These are phyloP conservation scores for Fukomys damarensis DNA, from an alignment of 2,113 vertebrate genomes.

Conservation along the genomic window DNA sequence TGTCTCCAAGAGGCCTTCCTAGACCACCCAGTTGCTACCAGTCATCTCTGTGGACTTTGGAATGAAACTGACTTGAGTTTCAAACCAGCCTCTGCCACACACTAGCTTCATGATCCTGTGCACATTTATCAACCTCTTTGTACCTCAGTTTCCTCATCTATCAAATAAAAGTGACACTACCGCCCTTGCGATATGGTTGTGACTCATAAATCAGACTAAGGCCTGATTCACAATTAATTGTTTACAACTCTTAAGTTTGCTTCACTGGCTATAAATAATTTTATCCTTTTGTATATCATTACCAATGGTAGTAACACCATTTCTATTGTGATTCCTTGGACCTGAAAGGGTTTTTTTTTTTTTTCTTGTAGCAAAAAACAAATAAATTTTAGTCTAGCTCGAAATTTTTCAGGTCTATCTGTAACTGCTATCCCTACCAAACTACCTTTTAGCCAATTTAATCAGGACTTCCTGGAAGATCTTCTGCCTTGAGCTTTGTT, in stretches of 20 bases:
- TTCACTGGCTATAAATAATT: background rate
- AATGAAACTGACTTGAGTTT: background rate
- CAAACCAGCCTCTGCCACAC: background rate
- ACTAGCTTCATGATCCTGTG: background rate
- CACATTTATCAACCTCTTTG: background rate
- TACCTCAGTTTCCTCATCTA: background rate
- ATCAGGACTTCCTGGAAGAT: background rate
- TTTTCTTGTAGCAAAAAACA: background rate
- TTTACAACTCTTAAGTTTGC: conserved; percentile 15
- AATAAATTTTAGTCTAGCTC: background rate
- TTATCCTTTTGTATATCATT: background rate
- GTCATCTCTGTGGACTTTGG: background rate
- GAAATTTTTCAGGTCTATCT: conserved; percentile 10
- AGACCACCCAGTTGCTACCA: background rate
- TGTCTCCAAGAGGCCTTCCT: background rate
- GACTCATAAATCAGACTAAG: background rate
- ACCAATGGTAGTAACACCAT: background rate
- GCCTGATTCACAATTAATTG: background rate
- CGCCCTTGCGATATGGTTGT: background rate
- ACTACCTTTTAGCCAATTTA: background rate
- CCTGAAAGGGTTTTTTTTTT: background rate
- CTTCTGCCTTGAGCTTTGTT: background rate
- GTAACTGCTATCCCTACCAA: background rate
- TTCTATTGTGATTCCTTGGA: background rate
- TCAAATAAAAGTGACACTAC: background rate